Conservation (phyloP, 2,797 vertebrate species). For the Scarus forsteni region DNA sequence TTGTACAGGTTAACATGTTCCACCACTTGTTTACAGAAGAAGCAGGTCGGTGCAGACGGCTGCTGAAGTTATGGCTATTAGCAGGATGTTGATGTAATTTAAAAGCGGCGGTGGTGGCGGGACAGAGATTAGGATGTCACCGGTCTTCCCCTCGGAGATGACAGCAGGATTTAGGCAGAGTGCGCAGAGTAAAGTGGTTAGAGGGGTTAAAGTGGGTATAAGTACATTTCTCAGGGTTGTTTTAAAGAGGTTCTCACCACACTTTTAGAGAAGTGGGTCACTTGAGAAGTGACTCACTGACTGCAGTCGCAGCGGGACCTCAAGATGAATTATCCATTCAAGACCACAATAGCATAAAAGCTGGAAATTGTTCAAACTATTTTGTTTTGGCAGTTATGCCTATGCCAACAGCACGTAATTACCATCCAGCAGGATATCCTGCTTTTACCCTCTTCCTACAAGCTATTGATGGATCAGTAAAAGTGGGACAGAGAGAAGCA, state of each 20-base stretch:
- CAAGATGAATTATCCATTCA: constrained; percentile 58
- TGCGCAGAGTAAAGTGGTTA: constrained; percentile 35
- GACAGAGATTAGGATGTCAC: constrained; percentile 52
- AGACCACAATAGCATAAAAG: constrained; percentile 55
- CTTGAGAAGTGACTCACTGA: constrained; percentile 67
- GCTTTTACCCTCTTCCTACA: constrained; percentile 35
- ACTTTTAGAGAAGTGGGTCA: constrained; percentile 66
- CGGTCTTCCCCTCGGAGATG: constrained; percentile 41
- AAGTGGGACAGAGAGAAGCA: constrained; percentile 29
- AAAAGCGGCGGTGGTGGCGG: constrained; percentile 15
- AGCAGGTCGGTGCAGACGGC: constrained; percentile 2
- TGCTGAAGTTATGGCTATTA: constrained; percentile 27
- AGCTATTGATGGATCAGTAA: constrained; percentile 27
- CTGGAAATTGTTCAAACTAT: constrained; percentile 52
- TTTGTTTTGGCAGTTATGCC: constrained; percentile 63
- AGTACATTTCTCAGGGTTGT: constrained; percentile 40
- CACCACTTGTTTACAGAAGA: constrained; percentile 8
- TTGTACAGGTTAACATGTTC: background rate
- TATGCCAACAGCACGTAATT: constrained; percentile 46
- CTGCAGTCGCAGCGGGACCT: constrained; percentile 45
- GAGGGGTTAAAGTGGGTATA: constrained; percentile 27
- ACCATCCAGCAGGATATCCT: constrained; percentile 59
- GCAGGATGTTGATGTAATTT: constrained; percentile 21
- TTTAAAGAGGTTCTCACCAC: constrained; percentile 59
- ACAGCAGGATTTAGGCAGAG: constrained; percentile 40